phyloP scores from a whole-genome alignment of 2,888 invertebrate species.

The Mesoligia furuncula region DNA sequence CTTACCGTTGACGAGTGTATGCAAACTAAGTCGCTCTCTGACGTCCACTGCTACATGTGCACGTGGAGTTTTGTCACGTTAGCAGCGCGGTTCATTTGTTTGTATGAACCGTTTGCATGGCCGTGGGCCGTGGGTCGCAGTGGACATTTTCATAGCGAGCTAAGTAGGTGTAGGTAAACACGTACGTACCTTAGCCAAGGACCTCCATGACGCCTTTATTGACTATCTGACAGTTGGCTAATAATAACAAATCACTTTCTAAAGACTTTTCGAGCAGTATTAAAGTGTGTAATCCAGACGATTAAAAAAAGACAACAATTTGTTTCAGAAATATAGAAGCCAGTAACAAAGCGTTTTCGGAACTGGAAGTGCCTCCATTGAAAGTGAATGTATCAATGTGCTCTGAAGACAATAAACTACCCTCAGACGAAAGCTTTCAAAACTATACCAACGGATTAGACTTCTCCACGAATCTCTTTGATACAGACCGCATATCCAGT shows the following conservation, averaged over 20 bases:
- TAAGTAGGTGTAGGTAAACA: neutral
- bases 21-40: neutral
- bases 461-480: constrained; percentile 80
- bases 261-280: neutral
- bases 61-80: neutral
- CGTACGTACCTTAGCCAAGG: neutral
- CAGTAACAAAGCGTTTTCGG: constrained; percentile 12
- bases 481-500: constrained; percentile 78
- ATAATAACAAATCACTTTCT: neutral
- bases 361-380: constrained; percentile 32
- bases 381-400: constrained; percentile 61
- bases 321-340: constrained; percentile 37
- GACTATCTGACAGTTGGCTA: neutral
- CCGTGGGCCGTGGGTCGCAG: neutral
- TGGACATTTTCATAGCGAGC: neutral
- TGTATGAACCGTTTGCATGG: neutral
- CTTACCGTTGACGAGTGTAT: neutral
- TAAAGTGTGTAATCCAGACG: neutral
- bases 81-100: no score
- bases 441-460: constrained; percentile 79
- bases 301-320: neutral
- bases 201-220: neutral
- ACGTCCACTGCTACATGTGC: neutral
- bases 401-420: constrained; percentile 75
- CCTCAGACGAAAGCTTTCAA: constrained; percentile 82